phyloP scores from a whole-genome alignment of 2,797 vertebrate genomes.

The Peromyscus eremicus region DNA sequence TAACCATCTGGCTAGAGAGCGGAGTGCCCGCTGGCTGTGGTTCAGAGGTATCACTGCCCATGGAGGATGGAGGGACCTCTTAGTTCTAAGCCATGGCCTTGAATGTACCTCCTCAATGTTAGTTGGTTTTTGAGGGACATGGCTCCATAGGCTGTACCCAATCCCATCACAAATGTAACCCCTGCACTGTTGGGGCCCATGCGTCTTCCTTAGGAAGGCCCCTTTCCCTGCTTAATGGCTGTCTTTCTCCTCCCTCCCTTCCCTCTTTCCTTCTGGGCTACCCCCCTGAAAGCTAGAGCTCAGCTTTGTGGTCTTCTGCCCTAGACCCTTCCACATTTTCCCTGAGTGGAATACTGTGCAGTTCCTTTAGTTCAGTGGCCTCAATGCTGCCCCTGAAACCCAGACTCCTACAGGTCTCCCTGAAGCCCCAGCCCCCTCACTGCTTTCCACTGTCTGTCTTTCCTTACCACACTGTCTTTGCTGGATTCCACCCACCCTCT shows the following conservation, averaged over 20 bases:
- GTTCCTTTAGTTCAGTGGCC: background rate
- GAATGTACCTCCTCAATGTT: background rate
- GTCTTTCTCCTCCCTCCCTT: too few relatives aligned
- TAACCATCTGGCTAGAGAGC: background rate
- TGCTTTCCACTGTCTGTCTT: too few relatives aligned
- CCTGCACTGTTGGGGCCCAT: background rate
- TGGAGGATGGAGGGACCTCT: background rate
- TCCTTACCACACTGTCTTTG: background rate
- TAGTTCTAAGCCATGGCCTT: background rate
- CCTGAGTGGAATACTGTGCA: background rate
- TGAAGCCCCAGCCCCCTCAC: background rate
- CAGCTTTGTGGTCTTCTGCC: background rate
- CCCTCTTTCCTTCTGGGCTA: too few relatives aligned
- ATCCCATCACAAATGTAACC: rapidly evolving
- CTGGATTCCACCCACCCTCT: background rate
- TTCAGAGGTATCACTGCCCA: rapidly evolving
- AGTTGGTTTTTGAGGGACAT: background rate
- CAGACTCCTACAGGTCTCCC: background rate
- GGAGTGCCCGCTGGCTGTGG: background rate
- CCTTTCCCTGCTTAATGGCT: background rate
- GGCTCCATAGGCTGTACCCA: rapidly evolving
- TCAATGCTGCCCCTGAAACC: background rate
- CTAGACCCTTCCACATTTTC: background rate
- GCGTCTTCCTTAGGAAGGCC: background rate
- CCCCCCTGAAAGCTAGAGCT: background rate